Evolutionary conservation across 2,888 invertebrate genomes (phyloP).

Genomic region (Isotomurus palustris): DNA sequence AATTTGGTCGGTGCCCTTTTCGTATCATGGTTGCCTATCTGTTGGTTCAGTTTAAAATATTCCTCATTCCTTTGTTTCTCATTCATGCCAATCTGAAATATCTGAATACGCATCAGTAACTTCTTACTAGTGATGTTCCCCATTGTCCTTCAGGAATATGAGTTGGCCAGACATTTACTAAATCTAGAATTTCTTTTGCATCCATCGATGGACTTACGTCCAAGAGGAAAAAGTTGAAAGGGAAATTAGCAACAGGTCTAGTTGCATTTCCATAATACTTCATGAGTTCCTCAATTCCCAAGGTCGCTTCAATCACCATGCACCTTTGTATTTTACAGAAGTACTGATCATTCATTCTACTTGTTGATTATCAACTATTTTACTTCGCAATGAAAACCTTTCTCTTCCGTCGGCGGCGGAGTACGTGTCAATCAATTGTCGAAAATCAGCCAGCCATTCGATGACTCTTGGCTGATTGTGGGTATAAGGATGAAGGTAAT

Average conservation of each 20-base stretch:
- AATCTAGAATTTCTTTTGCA: conserved; percentile 59
- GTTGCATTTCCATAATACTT: conserved; percentile 47
- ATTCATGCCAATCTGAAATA: too few species aligned
- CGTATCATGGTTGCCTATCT: conserved; percentile 77
- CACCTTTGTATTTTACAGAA: too few species aligned
- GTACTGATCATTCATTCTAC: too few species aligned
- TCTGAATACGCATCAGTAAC: too few species aligned
- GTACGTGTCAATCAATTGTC: conserved; percentile 58
- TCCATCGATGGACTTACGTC: conserved; percentile 13
- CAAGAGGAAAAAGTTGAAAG: conserved; percentile 48
- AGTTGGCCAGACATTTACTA: conserved; percentile 58
- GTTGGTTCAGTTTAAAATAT: conserved; percentile 56
- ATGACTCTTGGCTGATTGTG: conserved; percentile 60
- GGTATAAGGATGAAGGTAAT: conserved; percentile 63
- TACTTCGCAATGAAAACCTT: conserved; percentile 5
- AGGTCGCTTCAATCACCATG: conserved; percentile 46
- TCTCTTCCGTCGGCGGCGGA: conserved; percentile 53
- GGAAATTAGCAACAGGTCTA: conserved; percentile 47
- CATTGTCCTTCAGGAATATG: conserved; percentile 58
- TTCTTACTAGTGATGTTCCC: conserved; percentile 65
- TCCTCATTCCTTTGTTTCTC: conserved; percentile 15
- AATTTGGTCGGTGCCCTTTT: conserved; percentile 65
- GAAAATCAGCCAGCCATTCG: conserved; percentile 61
- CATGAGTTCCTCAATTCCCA: conserved; percentile 38
- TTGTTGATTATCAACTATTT: too few species aligned